Percentiles rank a stretch among this genome's conserved stretches.
phyloP scores from a whole-genome alignment of 1,140 invertebrate genomes.

The Lycorma delicatula region DNA sequence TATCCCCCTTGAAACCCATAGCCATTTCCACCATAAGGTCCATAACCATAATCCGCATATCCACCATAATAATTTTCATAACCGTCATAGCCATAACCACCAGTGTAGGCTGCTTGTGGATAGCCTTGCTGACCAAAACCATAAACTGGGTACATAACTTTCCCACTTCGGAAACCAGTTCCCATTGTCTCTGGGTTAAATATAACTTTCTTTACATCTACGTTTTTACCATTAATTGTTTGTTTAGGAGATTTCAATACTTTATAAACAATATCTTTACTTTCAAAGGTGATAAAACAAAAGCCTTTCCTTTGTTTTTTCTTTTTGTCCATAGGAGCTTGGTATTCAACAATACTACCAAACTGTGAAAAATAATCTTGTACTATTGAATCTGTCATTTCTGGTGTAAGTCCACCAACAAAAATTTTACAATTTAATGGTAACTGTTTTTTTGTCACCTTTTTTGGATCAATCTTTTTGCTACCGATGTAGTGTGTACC shows the following conservation, averaged over 20 bases:
- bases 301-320: slow-evolving; percentile 58
- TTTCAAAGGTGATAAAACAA: slow-evolving; percentile 58
- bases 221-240: slow-evolving; percentile 53
- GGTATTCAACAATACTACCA: slow-evolving; percentile 53
- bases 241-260: slow-evolving; percentile 53
- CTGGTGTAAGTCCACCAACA: slow-evolving; percentile 55
- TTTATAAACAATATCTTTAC: slow-evolving; percentile 50
- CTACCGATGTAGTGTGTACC: slow-evolving; percentile 46
- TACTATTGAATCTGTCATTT: slow-evolving; percentile 54
- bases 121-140: slow-evolving; percentile 2
- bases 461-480: slow-evolving; percentile 56
- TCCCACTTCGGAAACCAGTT: slow-evolving; percentile 19
- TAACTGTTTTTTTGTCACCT: slow-evolving; percentile 47
- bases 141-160: slow-evolving; percentile 12
- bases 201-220: slow-evolving; percentile 46
- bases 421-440: slow-evolving; percentile 52
- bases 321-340: slow-evolving; percentile 61
- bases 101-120: slow-evolving; percentile 35
- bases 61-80: slow-evolving; percentile 26
- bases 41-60: slow-evolving; percentile 32
- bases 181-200: slow-evolving; percentile 40
- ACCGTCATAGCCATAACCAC: slow-evolving; percentile 37
- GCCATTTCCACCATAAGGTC: slow-evolving; percentile 38
- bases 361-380: slow-evolving; percentile 51
- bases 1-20: slow-evolving; percentile 15